Evolutionary conservation across 2,113 vertebrate genomes (phyloP).

Genomic region (Corynorhinus townsendii): DNA sequence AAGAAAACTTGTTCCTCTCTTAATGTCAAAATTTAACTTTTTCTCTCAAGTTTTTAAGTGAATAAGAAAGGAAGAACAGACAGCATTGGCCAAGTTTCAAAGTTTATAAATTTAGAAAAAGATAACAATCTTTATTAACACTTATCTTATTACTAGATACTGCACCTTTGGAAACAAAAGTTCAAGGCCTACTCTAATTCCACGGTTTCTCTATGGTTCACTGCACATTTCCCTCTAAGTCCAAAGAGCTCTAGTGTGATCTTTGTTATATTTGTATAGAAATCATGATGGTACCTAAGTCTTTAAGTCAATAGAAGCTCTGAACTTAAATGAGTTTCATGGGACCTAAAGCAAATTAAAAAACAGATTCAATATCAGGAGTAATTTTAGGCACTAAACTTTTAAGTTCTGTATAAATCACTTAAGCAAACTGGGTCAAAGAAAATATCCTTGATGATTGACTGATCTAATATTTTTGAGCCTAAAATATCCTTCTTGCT

Average conservation of each 20-base stretch:
- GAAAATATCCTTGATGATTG: constrained; percentile 57
- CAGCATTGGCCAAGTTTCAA: not conserved
- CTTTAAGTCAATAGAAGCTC: constrained; percentile 19
- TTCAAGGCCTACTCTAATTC: not conserved
- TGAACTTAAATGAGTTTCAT: constrained; percentile 49
- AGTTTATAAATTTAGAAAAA: constrained; percentile 20
- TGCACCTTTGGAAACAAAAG: not conserved
- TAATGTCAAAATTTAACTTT: constrained; percentile 1
- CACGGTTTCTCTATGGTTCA: not conserved
- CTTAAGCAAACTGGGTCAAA: constrained; percentile 67
- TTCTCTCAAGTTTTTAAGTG: not conserved
- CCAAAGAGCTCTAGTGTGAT: not conserved
- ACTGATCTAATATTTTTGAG: constrained; percentile 62
- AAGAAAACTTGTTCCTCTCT: not conserved
- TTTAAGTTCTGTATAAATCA: constrained; percentile 61
- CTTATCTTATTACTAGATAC: not conserved
- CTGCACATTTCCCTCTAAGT: not conserved
- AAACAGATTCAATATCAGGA: constrained; percentile 54
- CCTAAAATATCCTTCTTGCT: constrained; percentile 19
- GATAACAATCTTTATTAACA: not conserved
- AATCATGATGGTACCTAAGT: not conserved
- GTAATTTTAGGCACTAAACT: constrained; percentile 60
- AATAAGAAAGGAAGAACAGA: not conserved
- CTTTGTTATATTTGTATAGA: not conserved
- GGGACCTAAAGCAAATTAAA: constrained; percentile 54